Evolutionary conservation across 2,888 invertebrate species (phyloP), one percentile per base, ranked within the genome.

Genomic region (Dasysyrphus tricinctus): DNA sequence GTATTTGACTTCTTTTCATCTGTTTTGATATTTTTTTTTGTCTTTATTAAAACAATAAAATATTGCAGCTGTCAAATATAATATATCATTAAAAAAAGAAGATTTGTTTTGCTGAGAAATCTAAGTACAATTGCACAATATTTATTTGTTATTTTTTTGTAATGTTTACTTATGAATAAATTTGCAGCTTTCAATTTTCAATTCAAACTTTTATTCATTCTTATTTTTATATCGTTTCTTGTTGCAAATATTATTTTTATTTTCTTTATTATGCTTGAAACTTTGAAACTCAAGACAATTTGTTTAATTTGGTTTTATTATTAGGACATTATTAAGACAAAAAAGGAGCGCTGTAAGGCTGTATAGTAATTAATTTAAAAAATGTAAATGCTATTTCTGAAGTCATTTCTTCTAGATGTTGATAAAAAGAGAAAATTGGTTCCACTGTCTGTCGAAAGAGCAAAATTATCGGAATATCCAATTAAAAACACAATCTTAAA

Each of bases 61-160:
- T 89, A 85, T 78, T 81, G 88, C 89, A 42, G 44, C 49, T 51
- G 54, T 59, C 19, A 37, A 51, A 37, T 47, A 42, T 67, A 47
- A 49, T 74, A 83, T 54, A 7, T 54, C 14, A 24, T n/a, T 63
- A 37, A 44, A 70, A 86, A 89, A 89, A 89, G 89, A 78, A 84
- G 88, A 88, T 88, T 89, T 24, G 24, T 24, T 84, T 90, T 51
- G n/a, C 56, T 51, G 61, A 73, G 19, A 51, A 69, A 69, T 77
- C 76, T 88, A 88, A 88, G 88, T 88, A 88, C 88, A 72, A 88
- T 88, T 88, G 88, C 88, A 88, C 85, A 78, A 78, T 84, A 65
- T 75, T 29, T 67, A 63, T 72, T 84, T 69, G 44, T 72, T 59
- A 69, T 39, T 12, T 34, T 14, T 39, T 5, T 39, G 5, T 57